A percentile compares a stretch with the other conserved stretches of the same genome.
Conservation (phyloP, 2,888 invertebrate genomes). For the Liopterus haemorrhoidalis region DNA sequence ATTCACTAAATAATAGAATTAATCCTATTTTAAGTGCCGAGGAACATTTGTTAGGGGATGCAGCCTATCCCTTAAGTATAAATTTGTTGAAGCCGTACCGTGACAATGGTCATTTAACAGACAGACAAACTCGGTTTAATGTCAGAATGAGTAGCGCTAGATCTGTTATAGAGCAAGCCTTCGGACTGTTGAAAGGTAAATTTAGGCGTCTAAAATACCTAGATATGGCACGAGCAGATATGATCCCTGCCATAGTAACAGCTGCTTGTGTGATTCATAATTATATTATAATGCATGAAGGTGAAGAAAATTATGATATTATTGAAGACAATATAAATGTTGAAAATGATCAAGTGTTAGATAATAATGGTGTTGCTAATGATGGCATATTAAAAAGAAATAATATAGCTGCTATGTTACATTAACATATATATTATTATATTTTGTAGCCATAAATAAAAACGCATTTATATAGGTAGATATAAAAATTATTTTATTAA, state of each 20-base stretch:
- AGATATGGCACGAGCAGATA: slow-evolving; percentile 9
- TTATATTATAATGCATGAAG: slow-evolving; percentile 10
- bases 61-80: slow-evolving; percentile 19
- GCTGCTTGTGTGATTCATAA: slow-evolving; percentile 16
- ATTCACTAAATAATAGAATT: neutral
- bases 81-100: slow-evolving; percentile 16
- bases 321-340: slow-evolving; percentile 3
- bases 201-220: slow-evolving; percentile 15
- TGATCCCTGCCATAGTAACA: slow-evolving; percentile 12
- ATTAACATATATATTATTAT: slow-evolving; percentile 1
- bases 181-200: slow-evolving; percentile 20
- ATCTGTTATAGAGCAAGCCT: slow-evolving; percentile 15
- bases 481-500: slow-evolving; percentile 3
- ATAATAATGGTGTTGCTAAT: neutral
- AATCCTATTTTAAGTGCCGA: neutral
- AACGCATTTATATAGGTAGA: neutral
- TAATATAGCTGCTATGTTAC: slow-evolving; percentile 4
- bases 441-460: neutral
- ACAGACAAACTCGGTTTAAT: slow-evolving; percentile 14
- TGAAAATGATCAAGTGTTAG: slow-evolving; percentile 3
- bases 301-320: neutral
- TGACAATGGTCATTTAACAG: slow-evolving; percentile 21
- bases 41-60: slow-evolving; percentile 23
- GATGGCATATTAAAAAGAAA: slow-evolving; percentile 1
- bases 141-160: slow-evolving; percentile 7